phyloP scores from a whole-genome alignment of 2,888 invertebrate genomes.

The Celastrina argiolus region DNA sequence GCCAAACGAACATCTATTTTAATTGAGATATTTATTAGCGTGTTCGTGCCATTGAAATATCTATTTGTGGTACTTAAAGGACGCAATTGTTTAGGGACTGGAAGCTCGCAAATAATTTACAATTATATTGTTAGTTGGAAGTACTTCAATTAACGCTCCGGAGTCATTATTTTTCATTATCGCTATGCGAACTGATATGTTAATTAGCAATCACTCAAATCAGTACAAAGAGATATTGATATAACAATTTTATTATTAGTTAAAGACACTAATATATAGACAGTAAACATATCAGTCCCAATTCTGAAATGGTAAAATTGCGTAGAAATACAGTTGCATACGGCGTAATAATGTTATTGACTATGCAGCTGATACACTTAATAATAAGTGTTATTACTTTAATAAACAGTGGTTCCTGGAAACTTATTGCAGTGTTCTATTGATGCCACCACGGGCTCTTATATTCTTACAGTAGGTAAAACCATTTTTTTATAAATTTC shows the following conservation, averaged over 20 bases:
- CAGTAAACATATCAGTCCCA: background rate
- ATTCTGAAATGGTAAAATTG: background rate
- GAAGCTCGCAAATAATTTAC: background rate
- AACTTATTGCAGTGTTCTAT: no score
- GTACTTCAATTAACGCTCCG: background rate
- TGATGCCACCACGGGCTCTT: no score
- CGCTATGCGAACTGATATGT: background rate
- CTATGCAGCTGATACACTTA: no score
- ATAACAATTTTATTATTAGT: background rate
- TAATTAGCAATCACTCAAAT: background rate
- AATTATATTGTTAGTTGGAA: background rate
- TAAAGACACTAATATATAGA: background rate
- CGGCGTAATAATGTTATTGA: no score
- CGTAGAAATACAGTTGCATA: no score
- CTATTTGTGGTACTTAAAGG: conserved; percentile 28
- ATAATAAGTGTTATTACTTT: no score
- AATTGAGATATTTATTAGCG: conserved; percentile 46
- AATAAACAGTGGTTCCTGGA: no score
- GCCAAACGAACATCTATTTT: conserved; percentile 46
- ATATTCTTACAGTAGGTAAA: no score
- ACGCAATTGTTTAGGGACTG: conserved; percentile 21
- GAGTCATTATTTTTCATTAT: background rate
- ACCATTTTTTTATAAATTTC: no score
- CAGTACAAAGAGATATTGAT: background rate
- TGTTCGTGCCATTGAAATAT: conserved; percentile 31